phyloP scores from a whole-genome alignment of 2,797 vertebrate genomes.

The Protosalanx chinensis region DNA sequence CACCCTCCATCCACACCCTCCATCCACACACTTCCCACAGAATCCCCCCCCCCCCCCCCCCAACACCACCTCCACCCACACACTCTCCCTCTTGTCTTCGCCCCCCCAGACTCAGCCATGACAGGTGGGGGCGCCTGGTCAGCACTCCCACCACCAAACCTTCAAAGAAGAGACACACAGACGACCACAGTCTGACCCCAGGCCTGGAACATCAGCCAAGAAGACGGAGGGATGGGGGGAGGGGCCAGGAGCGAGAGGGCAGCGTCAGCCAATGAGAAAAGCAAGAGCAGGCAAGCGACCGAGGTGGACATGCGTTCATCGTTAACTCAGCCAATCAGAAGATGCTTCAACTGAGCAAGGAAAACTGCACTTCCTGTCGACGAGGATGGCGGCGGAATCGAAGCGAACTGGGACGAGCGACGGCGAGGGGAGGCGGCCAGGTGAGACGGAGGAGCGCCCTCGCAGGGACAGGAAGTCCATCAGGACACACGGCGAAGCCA shows the following conservation, averaged over 20 bases:
- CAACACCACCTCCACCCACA: too few relatives aligned
- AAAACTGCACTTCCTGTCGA: neutral
- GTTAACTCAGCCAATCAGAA: neutral
- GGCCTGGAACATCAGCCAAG: constrained; percentile 1
- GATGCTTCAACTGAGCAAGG: neutral
- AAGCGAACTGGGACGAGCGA: too few relatives aligned
- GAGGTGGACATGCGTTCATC: neutral
- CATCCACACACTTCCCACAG: neutral
- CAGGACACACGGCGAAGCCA: neutral
- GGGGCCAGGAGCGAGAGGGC: neutral
- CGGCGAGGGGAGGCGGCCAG: neutral
- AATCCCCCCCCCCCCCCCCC: too few relatives aligned
- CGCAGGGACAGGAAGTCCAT: neutral
- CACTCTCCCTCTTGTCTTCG: too few relatives aligned
- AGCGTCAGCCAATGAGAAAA: neutral
- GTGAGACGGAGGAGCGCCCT: neutral
- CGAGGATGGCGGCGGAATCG: neutral
- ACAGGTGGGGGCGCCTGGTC: constrained; percentile 26
- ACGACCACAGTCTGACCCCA: constrained; percentile 16
- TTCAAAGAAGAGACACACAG: constrained; percentile 40
- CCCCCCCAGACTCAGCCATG: constrained; percentile 10
- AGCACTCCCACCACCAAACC: constrained; percentile 44
- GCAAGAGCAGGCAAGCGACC: neutral
- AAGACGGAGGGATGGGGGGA: neutral
- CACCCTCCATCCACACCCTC: too few relatives aligned